phyloP scores from a whole-genome alignment of 92 coral and sea anemone genomes.

The Umimayanthus chanpuru region DNA sequence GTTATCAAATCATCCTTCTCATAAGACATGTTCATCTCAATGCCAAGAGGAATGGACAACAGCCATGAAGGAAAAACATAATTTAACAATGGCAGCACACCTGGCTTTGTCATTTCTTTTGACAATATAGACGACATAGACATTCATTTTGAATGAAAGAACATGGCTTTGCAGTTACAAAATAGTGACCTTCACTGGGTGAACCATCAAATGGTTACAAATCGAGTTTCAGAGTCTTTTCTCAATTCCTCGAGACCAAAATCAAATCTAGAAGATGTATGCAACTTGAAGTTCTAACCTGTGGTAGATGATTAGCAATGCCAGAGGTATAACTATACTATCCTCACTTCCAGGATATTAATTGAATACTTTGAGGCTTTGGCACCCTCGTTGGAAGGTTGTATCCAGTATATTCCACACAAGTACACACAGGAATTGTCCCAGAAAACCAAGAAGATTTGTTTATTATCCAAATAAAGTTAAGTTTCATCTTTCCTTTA shows the following conservation, averaged over 20 bases:
- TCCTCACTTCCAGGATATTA: constrained; percentile 60
- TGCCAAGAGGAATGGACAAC: constrained; percentile 41
- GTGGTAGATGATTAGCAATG: constrained; percentile 49
- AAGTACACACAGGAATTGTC: constrained; percentile 58
- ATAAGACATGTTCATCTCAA: constrained; percentile 35
- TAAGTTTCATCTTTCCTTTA: neutral
- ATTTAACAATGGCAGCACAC: constrained; percentile 49
- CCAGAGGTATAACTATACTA: constrained; percentile 60
- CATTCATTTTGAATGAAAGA: constrained; percentile 48
- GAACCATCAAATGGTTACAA: constrained; percentile 65
- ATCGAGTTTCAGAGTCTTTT: constrained; percentile 64
- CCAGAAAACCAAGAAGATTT: constrained; percentile 60
- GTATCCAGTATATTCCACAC: constrained; percentile 65
- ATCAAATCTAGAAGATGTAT: constrained; percentile 51
- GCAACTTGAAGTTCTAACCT: constrained; percentile 58
- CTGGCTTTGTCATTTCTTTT: constrained; percentile 69
- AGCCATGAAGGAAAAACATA: constrained; percentile 4
- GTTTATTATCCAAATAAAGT: neutral
- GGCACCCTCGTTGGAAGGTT: constrained; percentile 51
- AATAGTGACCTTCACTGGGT: constrained; percentile 74
- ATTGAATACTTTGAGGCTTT: constrained; percentile 61
- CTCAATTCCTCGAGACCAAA: constrained; percentile 46
- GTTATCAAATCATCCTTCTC: constrained; percentile 37
- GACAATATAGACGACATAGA: constrained; percentile 76
- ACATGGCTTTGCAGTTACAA: constrained; percentile 66